Percentiles rank a stretch among this genome's conserved stretches.
Conservation (phyloP, 2,797 vertebrate genomes). For the Benthosema pterotum region DNA sequence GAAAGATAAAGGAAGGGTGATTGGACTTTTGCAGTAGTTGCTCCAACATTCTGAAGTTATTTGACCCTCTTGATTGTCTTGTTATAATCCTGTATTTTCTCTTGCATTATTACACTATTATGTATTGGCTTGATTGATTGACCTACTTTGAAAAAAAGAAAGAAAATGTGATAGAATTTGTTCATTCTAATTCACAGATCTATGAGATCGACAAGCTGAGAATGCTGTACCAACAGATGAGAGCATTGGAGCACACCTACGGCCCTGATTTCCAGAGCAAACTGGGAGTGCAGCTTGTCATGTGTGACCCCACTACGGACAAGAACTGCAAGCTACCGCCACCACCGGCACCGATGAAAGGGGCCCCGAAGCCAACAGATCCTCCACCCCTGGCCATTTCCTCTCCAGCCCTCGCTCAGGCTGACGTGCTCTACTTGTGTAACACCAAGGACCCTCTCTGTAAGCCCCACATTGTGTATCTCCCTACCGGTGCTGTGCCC, state of each 20-base stretch:
- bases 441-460: constrained; percentile 81
- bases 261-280: constrained; percentile 81
- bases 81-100: too few relatives aligned
- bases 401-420: constrained; percentile 65
- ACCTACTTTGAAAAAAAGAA: background rate
- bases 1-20: too few relatives aligned
- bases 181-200: constrained; percentile 60
- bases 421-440: constrained; percentile 78
- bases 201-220: constrained; percentile 85
- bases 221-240: constrained; percentile 86
- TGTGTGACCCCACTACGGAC: constrained; percentile 79
- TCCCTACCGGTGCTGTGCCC: constrained; percentile 74
- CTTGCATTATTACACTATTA: too few relatives aligned
- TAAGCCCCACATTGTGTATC: constrained; percentile 82
- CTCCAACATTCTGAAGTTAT: too few relatives aligned
- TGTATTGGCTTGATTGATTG: too few relatives aligned
- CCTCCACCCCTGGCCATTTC: constrained; percentile 23
- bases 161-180: background rate
- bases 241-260: constrained; percentile 77
- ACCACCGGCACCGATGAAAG: constrained; percentile 62
- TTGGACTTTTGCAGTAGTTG: too few relatives aligned
- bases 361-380: constrained; percentile 43
- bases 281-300: constrained; percentile 68
- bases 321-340: constrained; percentile 68
- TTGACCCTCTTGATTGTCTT: too few relatives aligned